Evolutionary conservation across 2,797 vertebrate species (phyloP), one percentile per base, ranked within the genome.

Genomic region (Dendrocincla fuliginosa): DNA sequence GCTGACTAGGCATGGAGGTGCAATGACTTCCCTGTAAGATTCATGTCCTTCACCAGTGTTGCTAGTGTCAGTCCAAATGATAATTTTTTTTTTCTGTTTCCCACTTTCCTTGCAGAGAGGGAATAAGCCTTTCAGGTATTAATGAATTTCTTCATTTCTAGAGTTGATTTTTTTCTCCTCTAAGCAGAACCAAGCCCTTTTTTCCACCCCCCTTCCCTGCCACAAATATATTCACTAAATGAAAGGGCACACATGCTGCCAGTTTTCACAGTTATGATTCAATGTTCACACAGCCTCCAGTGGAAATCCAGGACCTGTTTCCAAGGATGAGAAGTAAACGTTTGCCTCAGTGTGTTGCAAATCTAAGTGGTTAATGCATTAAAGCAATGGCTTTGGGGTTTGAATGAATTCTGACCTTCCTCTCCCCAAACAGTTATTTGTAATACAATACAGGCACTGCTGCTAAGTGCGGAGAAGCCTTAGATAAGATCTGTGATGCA

Each of bases 221-320:
- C 27, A 86, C 73, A 91, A 87, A 69, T 83, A 78, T 16, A 70
- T 67, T 94, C 41, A 88, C 25, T 69, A 83, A 83, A 47, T 55
- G 32, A 88, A 90, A 84, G 46, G 25, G 23, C 47, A 81, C 33
- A 76, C 47, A 70, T 5, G 6, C 17, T 95, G 64, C 75, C 85
- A 95, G 2, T 52, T 96, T 95, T 95, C 82, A 77, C 37, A 63
- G 80, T 76, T 93, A 61, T 65, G 59, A 87, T 93, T 91, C 55
- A 49, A 42, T 95, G 83, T 95, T 77, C 25, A 60, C n/a, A 19
- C 27, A 44, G 18, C 27, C 44, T 85, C 53, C 39, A 41, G 28
- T 33, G 74, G 68, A 74, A 90, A 77, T 77, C 25, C 61, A 78
- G 23, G 11, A 85, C 33, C 19, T 25, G 13, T 86, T 50, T 41